Evolutionary conservation across 2,797 vertebrate genomes (phyloP).

Genomic region (Scolopax bukidnonensis): DNA sequence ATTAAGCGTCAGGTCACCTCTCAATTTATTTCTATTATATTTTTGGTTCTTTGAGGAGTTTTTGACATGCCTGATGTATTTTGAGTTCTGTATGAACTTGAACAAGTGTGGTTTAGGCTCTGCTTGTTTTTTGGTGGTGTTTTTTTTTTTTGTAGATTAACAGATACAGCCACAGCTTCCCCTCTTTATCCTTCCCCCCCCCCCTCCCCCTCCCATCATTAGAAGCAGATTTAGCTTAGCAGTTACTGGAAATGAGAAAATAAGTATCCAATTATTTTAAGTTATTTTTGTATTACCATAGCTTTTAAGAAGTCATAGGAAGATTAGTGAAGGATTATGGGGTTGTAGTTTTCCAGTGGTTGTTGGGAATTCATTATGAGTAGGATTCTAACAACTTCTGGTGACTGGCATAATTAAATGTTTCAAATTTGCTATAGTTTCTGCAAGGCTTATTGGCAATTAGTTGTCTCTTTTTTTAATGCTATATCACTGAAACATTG

Average conservation of each 20-base stretch:
- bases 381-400: neutral
- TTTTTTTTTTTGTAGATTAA: neutral
- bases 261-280: constrained; percentile 29
- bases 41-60: neutral
- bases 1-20: neutral
- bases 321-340: constrained; percentile 37
- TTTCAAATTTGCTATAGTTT: neutral
- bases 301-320: constrained; percentile 23
- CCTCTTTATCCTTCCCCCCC: neutral
- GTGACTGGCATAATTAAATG: neutral
- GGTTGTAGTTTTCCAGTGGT: neutral
- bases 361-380: neutral
- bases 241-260: constrained; percentile 28
- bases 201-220: neutral
- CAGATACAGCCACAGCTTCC: neutral
- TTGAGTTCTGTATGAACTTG: neutral
- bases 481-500: neutral
- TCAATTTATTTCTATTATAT: neutral
- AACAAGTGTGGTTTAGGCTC: neutral
- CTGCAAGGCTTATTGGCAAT: neutral
- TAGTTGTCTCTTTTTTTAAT: neutral
- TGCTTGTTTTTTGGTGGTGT: neutral
- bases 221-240: neutral
- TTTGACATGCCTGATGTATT: neutral
- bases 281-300: neutral